Evolutionary conservation across 2,113 vertebrate genomes (phyloP).

Genomic region (Mastomys natalensis): DNA sequence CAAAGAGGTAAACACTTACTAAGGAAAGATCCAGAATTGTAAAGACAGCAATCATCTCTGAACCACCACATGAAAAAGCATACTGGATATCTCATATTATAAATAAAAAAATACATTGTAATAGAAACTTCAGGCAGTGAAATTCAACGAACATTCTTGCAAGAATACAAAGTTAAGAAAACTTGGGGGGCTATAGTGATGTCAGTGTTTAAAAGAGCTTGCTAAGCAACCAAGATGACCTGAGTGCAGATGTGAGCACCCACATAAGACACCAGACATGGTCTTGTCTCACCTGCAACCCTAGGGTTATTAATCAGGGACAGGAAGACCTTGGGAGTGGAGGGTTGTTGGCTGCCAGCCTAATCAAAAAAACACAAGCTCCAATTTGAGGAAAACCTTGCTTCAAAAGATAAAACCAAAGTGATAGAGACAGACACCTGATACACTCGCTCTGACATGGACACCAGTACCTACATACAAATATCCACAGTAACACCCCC

Average conservation of each 20-base stretch:
- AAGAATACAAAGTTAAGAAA: background rate
- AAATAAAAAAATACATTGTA: conserved; percentile 28
- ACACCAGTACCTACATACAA: background rate
- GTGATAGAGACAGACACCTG: background rate
- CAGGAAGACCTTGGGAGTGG: background rate
- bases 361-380: background rate
- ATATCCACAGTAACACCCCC: background rate
- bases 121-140: conserved; percentile 5
- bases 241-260: background rate
- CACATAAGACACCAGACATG: background rate
- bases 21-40: background rate
- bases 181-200: background rate
- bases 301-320: background rate
- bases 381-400: background rate
- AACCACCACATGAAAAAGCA: background rate
- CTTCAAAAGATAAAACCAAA: background rate
- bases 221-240: background rate
- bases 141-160: conserved; percentile 18
- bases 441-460: background rate
- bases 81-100: conserved; percentile 29
- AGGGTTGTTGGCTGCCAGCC: background rate
- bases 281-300: background rate
- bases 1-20: background rate
- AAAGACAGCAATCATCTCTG: conserved; percentile 5
- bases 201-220: background rate